These are phyloP conservation scores for Orientallactaga sibirica DNA, from an alignment of 2,797 vertebrate genomes.

Conservation along the genomic window DNA sequence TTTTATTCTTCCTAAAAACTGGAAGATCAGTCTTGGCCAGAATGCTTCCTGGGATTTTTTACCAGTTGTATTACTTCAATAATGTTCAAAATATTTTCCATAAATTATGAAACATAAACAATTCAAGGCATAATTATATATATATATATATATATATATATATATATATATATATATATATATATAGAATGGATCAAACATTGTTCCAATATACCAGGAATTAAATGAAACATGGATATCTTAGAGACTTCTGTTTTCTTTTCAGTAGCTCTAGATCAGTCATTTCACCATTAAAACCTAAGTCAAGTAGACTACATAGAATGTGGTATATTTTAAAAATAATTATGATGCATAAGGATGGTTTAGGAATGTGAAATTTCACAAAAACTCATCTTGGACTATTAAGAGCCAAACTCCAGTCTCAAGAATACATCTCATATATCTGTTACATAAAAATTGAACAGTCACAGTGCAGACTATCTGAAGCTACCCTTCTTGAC, in stretches of 20 bases:
- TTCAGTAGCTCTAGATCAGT: neutral
- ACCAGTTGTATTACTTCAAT: slow-evolving; percentile 18
- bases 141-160: no score
- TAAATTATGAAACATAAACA: neutral
- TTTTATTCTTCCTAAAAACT: slow-evolving; percentile 33
- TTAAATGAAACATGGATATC: neutral
- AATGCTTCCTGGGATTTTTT: neutral
- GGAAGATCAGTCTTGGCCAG: neutral
- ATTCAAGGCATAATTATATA: no score
- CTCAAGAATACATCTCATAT: neutral
- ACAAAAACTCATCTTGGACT: neutral
- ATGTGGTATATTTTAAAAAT: neutral
- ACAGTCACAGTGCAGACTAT: neutral
- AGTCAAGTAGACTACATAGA: neutral
- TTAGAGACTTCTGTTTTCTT: neutral
- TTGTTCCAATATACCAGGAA: neutral
- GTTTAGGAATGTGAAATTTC: neutral
- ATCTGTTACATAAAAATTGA: neutral
- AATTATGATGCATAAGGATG: neutral
- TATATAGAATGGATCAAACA: neutral
- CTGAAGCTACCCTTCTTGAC: neutral
- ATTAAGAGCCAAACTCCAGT: neutral
- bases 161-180: no score
- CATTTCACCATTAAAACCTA: neutral
- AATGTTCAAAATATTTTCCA: slow-evolving; percentile 26